Evolutionary conservation across 2,888 invertebrate species (phyloP), one percentile per base, ranked within the genome.

Genomic region (Microplitis deprimator): DNA sequence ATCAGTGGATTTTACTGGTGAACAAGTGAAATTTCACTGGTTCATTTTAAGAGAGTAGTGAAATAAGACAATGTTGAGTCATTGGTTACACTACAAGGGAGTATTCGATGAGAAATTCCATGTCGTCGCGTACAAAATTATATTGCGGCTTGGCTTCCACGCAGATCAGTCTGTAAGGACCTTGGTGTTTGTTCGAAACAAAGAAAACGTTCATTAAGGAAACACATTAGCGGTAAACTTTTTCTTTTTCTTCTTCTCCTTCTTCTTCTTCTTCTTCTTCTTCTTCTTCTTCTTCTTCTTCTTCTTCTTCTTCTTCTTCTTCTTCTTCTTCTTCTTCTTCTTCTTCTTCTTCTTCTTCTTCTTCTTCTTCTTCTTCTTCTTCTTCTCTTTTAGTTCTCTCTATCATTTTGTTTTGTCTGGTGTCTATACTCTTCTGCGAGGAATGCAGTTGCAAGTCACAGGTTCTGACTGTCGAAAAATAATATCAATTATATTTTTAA

Each of bases 141-240:
- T 81, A 79, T 81, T 82, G 82, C 79, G 79, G 80, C 80, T 80
- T 79, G 75, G 78, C 73, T 78, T 80, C 79, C 78, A 80, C 79
- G 76, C 78, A 81, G 79, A 84, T 82, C 81, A 80, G 81, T 82
- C 80, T 82, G 81, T 81, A 76, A 84, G 82, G 80, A 82, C 79
- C 81, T 79, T 80, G 84, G 83, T 87, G 86, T 87, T 87, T 86
- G 86, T 82, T 80, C 84, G 82, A 85, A 86, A 86, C 87, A 87
- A 87, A 87, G 87, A 87, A 87, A 87, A 84, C 85, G 83, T 87
- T 87, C 87, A 87, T 87, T 87, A 87, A 85, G 86, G 84, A 86
- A 87, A 87, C 84, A 85, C 86, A 87, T 87, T 87, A 87, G 85
- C 83, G 84, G 84, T 81, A 76, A 84, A 82, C 82, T 83, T 81